Evolutionary conservation across 2,797 vertebrate species (phyloP).

Genomic region (Etheostoma nigrum): DNA sequence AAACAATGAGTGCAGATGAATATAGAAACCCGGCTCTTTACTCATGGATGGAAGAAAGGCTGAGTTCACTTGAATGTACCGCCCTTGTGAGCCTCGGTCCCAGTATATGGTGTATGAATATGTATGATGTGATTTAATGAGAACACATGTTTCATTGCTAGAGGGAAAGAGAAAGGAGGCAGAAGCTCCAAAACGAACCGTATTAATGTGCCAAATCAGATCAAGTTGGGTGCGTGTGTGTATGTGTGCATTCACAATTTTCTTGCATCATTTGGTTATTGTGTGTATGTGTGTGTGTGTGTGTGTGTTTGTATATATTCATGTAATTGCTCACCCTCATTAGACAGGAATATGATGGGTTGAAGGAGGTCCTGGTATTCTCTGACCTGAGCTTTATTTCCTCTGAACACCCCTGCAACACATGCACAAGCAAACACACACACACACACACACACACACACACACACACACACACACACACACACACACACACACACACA

Average conservation of each 20-base stretch:
- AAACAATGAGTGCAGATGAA: conserved; percentile 40
- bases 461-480: neutral
- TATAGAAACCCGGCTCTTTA: neutral
- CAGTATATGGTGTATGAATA: conserved; percentile 62
- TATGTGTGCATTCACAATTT: neutral
- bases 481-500: neutral
- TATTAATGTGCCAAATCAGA: conserved; percentile 8
- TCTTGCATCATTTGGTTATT: neutral
- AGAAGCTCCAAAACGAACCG: conserved; percentile 21
- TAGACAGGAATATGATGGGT: conserved; percentile 90
- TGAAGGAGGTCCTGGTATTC: conserved; percentile 93
- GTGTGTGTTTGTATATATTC: neutral
- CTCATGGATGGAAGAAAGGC: conserved; percentile 20
- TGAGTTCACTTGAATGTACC: conserved; percentile 44
- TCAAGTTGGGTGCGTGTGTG: neutral
- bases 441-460: neutral
- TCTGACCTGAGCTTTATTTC: conserved; percentile 90
- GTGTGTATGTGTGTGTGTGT: neutral
- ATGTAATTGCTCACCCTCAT: conserved; percentile 86
- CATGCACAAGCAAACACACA: neutral
- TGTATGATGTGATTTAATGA: conserved; percentile 56
- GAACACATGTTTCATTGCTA: conserved; percentile 35
- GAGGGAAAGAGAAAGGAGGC: conserved; percentile 17
- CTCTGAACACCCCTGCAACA: conserved; percentile 91
- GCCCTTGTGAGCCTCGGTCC: conserved; percentile 35